Evolutionary conservation across 2,113 vertebrate genomes (phyloP), one percentile per base, ranked within the genome.

Genomic region (Calidris pygmaea): DNA sequence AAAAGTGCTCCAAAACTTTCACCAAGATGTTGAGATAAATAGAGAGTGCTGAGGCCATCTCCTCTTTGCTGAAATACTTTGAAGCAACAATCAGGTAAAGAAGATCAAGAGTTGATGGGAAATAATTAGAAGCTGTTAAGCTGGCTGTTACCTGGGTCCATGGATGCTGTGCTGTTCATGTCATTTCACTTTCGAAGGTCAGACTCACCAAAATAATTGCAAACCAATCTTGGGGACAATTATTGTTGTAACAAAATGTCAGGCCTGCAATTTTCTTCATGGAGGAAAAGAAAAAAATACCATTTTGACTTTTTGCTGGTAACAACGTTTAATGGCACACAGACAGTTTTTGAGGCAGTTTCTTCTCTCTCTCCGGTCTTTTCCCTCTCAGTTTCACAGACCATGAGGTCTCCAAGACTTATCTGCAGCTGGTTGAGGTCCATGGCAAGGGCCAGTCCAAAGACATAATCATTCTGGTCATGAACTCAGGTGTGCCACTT

Each of bases 41-140:
- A 63, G 75, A 73, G 89, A 94, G 89, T 87, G 56, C 93, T 89
- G 81, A 72, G 59, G 66, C 91, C 74, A 76, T 96, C 79, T 95
- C 47, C 93, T 96, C 79, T 93, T 87, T 93, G 59, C 91, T 92
- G 95, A 87, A 92, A 79, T 88, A 97, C 94, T 97, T 97, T 91
- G 92, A 97, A 96, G 93, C 94, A 90, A 96, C 79, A 74, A 90
- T 96, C 94, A 86, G 35, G 22, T 93, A 74, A 96, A 96, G 91
- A 87, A 97, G 93, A 97, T 97, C 92, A 96, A 97, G 95, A 97
- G 93, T 87, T 96, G 96, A 97, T 93, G 84, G 91, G 53, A 96
- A 94, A 96, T 97, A 95, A 97, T 97, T 97, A 96, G 85, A 95
- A 96, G 96, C 92, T 97, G 89, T 96, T 96, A 96, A 95, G 97